Conservation (phyloP, 2,888 invertebrate species). For the Cheilosia grossa region DNA sequence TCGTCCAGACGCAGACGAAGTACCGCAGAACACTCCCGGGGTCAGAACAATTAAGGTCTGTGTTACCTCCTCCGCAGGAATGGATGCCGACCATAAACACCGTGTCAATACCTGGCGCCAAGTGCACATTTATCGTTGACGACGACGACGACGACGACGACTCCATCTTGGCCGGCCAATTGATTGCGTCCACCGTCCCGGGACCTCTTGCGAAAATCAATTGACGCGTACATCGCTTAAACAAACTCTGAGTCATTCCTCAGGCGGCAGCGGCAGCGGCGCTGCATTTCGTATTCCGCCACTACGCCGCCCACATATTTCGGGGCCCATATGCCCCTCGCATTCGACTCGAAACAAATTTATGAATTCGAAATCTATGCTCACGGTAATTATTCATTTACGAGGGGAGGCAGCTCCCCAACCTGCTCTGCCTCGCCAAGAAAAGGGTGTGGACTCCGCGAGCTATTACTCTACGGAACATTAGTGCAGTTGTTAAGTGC, state of each 20-base stretch:
- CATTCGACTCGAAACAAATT: slow-evolving; percentile 59
- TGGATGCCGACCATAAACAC: slow-evolving; percentile 48
- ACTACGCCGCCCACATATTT: slow-evolving; percentile 65
- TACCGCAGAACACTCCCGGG: slow-evolving; percentile 44
- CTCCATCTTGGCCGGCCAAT: slow-evolving; percentile 53
- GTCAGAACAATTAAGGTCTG: slow-evolving; percentile 72
- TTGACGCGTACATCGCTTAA: slow-evolving; percentile 63
- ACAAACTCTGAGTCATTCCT: slow-evolving; percentile 68
- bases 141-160: slow-evolving; percentile 37
- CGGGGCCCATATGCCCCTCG: slow-evolving; percentile 34
- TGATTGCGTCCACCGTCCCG: slow-evolving; percentile 45
- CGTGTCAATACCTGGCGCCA: slow-evolving; percentile 72
- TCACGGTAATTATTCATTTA: slow-evolving; percentile 67
- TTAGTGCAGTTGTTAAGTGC: slow-evolving; percentile 58
- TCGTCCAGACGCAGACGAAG: slow-evolving; percentile 37
- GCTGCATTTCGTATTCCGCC: slow-evolving; percentile 30
- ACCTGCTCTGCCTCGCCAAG: slow-evolving; percentile 8
- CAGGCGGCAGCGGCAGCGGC: slow-evolving; percentile 21
- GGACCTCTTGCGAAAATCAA: slow-evolving; percentile 53
- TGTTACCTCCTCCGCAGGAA: slow-evolving; percentile 64
- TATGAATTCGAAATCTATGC: slow-evolving; percentile 69
- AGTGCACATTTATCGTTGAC: slow-evolving; percentile 60
- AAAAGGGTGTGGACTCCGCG: slow-evolving; percentile 17
- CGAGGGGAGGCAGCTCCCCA: slow-evolving; percentile 21
- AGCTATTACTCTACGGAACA: slow-evolving; percentile 68